Conservation (phyloP, 2,888 invertebrate species). For the Drosophila mulleri region DNA sequence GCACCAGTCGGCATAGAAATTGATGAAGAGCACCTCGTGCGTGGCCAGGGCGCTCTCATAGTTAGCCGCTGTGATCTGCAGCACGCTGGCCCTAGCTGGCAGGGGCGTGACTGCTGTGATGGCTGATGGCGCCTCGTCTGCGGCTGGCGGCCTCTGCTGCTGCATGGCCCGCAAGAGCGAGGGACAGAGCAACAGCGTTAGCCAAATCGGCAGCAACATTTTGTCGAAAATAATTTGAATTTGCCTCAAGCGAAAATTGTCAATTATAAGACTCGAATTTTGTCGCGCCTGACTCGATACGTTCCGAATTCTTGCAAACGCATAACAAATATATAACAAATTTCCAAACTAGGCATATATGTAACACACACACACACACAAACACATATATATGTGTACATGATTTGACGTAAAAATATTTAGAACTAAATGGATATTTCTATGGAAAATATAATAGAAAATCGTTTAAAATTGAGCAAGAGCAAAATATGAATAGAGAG, state of each 20-base stretch:
- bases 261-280: slow-evolving; percentile 2
- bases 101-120: too few species aligned
- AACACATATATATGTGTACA: not conserved
- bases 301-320: not conserved
- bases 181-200: not conserved
- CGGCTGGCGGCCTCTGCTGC: not conserved
- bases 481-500: too few species aligned
- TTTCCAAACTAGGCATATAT: not conserved
- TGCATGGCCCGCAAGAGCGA: not conserved
- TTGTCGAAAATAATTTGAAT: slow-evolving; percentile 9
- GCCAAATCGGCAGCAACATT: slow-evolving; percentile 13
- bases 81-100: slow-evolving; percentile 11
- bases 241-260: slow-evolving; percentile 15
- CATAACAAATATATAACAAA: not conserved
- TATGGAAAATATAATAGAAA: not conserved
- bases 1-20: slow-evolving; percentile 72
- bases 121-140: not conserved
- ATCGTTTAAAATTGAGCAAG: too few species aligned
- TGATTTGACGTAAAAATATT: not conserved
- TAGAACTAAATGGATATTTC: not conserved
- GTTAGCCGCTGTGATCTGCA: slow-evolving; percentile 41
- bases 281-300: not conserved
- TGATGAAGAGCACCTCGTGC: slow-evolving; percentile 57
- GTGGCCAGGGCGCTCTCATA: slow-evolving; percentile 38
- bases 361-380: not conserved